phyloP scores from a whole-genome alignment of 1,140 invertebrate genomes.

The Drosophila watanabei region DNA sequence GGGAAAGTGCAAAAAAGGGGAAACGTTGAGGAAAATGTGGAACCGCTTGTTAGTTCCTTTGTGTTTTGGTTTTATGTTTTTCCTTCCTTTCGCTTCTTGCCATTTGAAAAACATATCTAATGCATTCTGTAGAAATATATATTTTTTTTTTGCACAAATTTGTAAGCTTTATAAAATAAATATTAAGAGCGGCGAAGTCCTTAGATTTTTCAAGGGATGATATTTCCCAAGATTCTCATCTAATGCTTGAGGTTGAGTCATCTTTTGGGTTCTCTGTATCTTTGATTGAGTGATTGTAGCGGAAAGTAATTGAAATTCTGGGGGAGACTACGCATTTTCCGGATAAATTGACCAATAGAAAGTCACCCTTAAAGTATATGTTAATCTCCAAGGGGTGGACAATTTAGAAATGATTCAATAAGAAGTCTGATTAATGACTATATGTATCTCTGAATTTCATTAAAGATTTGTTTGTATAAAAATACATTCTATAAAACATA shows the following conservation, averaged over 20 bases:
- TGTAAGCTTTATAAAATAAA: conserved; percentile 80
- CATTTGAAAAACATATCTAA: conserved; percentile 18
- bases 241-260: conserved; percentile 19
- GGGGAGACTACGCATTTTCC: conserved; percentile 24
- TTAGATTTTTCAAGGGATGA: conserved; percentile 56
- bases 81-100: conserved; percentile 32
- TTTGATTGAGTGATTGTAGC: conserved; percentile 40
- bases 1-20: not conserved
- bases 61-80: conserved; percentile 59
- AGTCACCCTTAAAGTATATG: conserved; percentile 22
- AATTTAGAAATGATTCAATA: conserved; percentile 15
- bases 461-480: not conserved
- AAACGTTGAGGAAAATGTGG: conserved; percentile 13
- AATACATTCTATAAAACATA: not conserved
- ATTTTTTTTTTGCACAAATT: conserved; percentile 69
- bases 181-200: conserved; percentile 35
- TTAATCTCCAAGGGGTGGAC: conserved; percentile 1
- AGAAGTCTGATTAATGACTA: not conserved
- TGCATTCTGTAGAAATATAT: conserved; percentile 49
- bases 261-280: conserved; percentile 10
- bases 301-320: conserved; percentile 36
- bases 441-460: not conserved
- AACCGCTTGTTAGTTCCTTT: conserved; percentile 69
- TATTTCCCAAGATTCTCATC: conserved; percentile 12
- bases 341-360: conserved; percentile 39